Conservation (phyloP, 2,888 invertebrate species). For the Antheraea yamamai region DNA sequence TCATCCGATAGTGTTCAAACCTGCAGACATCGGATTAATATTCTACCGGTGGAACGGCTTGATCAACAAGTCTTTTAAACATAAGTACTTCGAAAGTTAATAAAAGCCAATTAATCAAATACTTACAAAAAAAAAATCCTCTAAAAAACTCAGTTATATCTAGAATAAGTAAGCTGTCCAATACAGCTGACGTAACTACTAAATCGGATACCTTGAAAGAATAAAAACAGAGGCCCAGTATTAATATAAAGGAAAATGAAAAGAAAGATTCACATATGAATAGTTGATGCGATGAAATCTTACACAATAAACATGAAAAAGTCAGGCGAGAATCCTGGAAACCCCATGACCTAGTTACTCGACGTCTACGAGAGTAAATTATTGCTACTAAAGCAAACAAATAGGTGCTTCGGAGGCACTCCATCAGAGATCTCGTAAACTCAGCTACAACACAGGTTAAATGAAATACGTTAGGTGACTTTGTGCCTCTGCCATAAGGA, state of each 20-base stretch:
- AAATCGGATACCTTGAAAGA: not conserved
- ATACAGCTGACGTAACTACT: no score
- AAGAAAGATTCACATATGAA: not conserved
- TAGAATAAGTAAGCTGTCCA: no score
- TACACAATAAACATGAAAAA: constrained; percentile 8
- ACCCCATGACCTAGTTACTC: constrained; percentile 48
- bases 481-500: not conserved
- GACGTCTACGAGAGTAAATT: constrained; percentile 50
- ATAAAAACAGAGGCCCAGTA: not conserved
- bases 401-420: constrained; percentile 58
- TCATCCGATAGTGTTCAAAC: no score
- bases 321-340: constrained; percentile 5
- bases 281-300: not conserved
- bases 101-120: no score
- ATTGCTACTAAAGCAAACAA: constrained; percentile 62
- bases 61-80: no score
- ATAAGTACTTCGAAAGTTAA: no score
- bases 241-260: not conserved
- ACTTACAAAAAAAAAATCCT: no score
- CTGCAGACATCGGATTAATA: no score
- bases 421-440: constrained; percentile 56
- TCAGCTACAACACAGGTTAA: constrained; percentile 19
- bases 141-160: no score
- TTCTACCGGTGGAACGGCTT: no score
- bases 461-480: constrained; percentile 3